These are phyloP conservation scores for Epinephelus moara DNA, from an alignment of 2,113 vertebrate species.

Conservation along the genomic window DNA sequence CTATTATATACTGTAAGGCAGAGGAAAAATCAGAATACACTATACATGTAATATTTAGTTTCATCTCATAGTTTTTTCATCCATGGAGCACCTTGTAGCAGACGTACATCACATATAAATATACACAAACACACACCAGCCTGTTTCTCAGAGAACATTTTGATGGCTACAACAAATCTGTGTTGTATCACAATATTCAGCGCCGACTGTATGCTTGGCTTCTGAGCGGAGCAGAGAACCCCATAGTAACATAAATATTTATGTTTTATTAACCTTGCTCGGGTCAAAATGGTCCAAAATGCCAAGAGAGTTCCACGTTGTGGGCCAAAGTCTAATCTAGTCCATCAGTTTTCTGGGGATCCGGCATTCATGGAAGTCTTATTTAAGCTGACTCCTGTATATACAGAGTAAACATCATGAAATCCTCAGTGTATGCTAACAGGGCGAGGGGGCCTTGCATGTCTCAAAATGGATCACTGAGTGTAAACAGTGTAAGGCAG, in stretches of 20 bases:
- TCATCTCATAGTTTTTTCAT: background rate
- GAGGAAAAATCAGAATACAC: background rate
- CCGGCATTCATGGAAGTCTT: conserved; percentile 73
- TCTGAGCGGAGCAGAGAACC: conserved; percentile 63
- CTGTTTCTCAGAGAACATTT: conserved; percentile 51
- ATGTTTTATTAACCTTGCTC: conserved; percentile 79
- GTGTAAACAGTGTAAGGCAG: conserved; percentile 84
- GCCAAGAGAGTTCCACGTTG: conserved; percentile 69
- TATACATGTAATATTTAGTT: background rate
- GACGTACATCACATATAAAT: background rate
- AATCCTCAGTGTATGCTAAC: conserved; percentile 80
- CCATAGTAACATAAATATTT: conserved; percentile 79
- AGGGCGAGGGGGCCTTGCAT: conserved; percentile 75
- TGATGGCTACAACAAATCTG: conserved; percentile 70
- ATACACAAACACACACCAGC: conserved; percentile 19
- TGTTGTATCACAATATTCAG: conserved; percentile 65
- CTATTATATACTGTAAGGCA: background rate
- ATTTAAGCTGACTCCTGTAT: conserved; percentile 85
- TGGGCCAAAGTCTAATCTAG: conserved; percentile 78
- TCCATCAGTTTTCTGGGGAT: conserved; percentile 78
- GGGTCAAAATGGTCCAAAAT: conserved; percentile 74
- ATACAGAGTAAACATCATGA: conserved; percentile 83
- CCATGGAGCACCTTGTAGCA: background rate
- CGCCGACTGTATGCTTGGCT: conserved; percentile 55
- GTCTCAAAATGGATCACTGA: conserved; percentile 80